phyloP scores from a whole-genome alignment of 2,113 vertebrate species.

The Trematocara stigmaticum region DNA sequence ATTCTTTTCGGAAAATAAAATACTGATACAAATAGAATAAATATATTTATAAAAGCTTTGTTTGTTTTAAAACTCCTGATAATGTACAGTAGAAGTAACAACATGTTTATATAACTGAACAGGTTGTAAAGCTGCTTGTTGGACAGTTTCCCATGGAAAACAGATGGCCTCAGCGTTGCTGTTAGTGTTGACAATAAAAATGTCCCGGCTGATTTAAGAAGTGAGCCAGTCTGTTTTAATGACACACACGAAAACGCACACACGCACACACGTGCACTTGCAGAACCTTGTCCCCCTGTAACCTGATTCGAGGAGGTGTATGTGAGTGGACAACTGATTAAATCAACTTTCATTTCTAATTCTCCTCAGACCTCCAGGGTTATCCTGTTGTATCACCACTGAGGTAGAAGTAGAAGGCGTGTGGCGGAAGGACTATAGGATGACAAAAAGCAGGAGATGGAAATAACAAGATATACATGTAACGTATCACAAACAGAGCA shows the following conservation, averaged over 20 bases:
- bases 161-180: slow-evolving; percentile 52
- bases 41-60: background rate
- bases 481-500: background rate
- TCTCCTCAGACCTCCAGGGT: slow-evolving; percentile 42
- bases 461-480: background rate
- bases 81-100: background rate
- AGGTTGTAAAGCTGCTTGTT: slow-evolving; percentile 46
- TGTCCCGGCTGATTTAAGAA: slow-evolving; percentile 25
- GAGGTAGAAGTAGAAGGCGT: background rate
- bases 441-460: background rate
- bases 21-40: background rate
- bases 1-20: background rate
- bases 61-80: background rate
- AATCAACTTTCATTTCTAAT: slow-evolving; percentile 62
- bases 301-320: slow-evolving; percentile 33
- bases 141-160: slow-evolving; percentile 44
- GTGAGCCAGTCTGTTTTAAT: slow-evolving; percentile 40
- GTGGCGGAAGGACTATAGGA: slow-evolving; percentile 6
- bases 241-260: background rate
- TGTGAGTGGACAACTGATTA: slow-evolving; percentile 39
- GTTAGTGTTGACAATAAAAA: slow-evolving; percentile 46
- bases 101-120: slow-evolving; percentile 39
- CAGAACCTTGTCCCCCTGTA: slow-evolving; percentile 12
- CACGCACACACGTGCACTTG: background rate
- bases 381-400: slow-evolving; percentile 30